Evolutionary conservation across 2,888 invertebrate genomes (phyloP).

Genomic region (Cephalotes varians): DNA sequence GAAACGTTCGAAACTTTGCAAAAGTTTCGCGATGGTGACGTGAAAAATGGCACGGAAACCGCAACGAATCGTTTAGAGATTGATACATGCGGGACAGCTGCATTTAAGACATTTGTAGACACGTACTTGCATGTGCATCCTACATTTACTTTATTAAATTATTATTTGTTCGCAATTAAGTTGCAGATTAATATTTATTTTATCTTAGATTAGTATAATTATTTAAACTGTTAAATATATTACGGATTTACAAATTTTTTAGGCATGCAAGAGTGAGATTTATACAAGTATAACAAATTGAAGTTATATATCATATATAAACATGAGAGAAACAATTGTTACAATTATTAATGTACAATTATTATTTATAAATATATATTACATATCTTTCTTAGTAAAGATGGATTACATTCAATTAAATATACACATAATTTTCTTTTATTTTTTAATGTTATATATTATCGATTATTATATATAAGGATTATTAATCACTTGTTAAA

Average conservation of each 20-base stretch:
- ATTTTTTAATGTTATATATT: neutral
- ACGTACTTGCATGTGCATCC: neutral
- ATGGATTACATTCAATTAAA: neutral
- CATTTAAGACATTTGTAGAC: constrained; percentile 48
- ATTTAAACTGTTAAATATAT: neutral
- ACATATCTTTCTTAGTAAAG: neutral
- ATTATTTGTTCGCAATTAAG: neutral
- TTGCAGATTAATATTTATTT: neutral
- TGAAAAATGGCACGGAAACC: constrained; percentile 48
- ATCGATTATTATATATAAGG: neutral
- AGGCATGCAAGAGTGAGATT: neutral
- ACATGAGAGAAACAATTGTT: neutral
- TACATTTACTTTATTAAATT: neutral
- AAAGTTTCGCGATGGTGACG: constrained; percentile 34
- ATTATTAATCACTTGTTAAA: neutral
- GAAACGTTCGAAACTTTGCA: neutral
- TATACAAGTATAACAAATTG: neutral
- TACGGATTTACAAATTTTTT: neutral
- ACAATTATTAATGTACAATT: neutral
- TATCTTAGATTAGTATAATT: neutral
- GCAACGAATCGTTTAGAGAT: constrained; percentile 67
- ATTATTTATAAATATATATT: neutral
- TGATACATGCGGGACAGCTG: constrained; percentile 82
- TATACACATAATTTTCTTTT: neutral
- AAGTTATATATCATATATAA: neutral